phyloP scores from a whole-genome alignment of 2,113 vertebrate species.

The Hiodon alosoides region DNA sequence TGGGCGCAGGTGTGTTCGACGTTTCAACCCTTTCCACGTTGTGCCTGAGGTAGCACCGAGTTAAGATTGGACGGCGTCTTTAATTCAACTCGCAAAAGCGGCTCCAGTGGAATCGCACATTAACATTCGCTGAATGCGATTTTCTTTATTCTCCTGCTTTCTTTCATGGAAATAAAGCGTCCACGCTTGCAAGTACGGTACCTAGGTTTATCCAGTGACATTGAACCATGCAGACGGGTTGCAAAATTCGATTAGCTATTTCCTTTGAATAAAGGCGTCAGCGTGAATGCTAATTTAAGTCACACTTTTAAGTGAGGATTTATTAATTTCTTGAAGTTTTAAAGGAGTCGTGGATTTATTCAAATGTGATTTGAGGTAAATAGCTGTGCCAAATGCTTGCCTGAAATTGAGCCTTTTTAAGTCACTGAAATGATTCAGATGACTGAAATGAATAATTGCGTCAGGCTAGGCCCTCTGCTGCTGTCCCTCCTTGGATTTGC shows the following conservation, averaged over 20 bases:
- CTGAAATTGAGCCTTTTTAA: conserved; percentile 45
- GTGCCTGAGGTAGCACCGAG: background rate
- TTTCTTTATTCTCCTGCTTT: background rate
- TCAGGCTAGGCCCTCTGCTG: conserved; percentile 43
- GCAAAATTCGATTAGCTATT: conserved; percentile 45
- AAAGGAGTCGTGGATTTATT: conserved; percentile 57
- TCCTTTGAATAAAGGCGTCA: conserved; percentile 42
- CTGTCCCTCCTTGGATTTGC: background rate
- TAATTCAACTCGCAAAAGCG: background rate
- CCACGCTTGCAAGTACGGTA: background rate
- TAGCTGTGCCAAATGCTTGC: conserved; percentile 21
- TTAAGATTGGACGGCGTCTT: background rate
- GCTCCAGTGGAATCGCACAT: conserved; percentile 12
- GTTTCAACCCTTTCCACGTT: background rate
- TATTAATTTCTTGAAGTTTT: conserved; percentile 56
- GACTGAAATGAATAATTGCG: conserved; percentile 52
- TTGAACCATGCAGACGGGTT: conserved; percentile 42
- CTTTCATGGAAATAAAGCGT: background rate
- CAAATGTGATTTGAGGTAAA: conserved; percentile 56
- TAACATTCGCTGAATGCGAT: background rate
- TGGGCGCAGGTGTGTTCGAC: background rate
- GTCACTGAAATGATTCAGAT: conserved; percentile 60
- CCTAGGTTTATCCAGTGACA: conserved; percentile 44
- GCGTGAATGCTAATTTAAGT: conserved; percentile 52
- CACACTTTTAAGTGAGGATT: conserved; percentile 35